phyloP scores from a whole-genome alignment of 2,113 vertebrate genomes.

The Paracanthobrama guichenoti region DNA sequence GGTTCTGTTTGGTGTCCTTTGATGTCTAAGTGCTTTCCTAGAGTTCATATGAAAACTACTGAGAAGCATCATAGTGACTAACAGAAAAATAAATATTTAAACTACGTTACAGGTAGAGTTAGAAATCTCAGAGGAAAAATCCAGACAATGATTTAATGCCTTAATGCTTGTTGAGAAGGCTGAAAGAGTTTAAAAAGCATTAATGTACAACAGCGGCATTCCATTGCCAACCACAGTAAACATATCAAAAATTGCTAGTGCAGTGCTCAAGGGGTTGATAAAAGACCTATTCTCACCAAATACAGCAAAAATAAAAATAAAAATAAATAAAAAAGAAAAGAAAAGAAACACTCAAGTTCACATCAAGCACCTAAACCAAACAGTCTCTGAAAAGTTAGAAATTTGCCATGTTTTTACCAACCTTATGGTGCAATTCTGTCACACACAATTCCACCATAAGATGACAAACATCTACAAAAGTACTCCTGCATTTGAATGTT shows the following conservation, averaged over 20 bases:
- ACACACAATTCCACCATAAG: neutral
- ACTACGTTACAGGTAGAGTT: neutral
- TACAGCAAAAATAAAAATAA: no score
- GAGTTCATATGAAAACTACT: neutral
- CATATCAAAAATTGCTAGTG: neutral
- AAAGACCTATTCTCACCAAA: neutral
- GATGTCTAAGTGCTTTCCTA: neutral
- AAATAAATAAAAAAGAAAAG: no score
- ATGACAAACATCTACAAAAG: constrained; percentile 22
- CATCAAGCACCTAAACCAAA: constrained; percentile 26
- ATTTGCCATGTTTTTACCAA: constrained; percentile 19
- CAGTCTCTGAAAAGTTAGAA: constrained; percentile 16
- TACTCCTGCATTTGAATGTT: neutral
- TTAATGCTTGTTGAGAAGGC: neutral
- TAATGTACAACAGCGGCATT: neutral
- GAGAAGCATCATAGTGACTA: neutral
- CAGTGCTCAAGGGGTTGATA: neutral
- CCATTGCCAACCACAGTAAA: neutral
- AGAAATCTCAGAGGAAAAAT: neutral
- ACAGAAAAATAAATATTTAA: neutral
- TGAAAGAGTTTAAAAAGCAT: neutral
- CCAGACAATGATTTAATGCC: neutral
- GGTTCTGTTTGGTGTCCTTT: neutral
- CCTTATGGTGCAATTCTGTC: neutral
- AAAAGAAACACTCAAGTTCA: constrained; percentile 11